phyloP scores from a whole-genome alignment of 2,797 vertebrate species.

The Harpagifer antarcticus region DNA sequence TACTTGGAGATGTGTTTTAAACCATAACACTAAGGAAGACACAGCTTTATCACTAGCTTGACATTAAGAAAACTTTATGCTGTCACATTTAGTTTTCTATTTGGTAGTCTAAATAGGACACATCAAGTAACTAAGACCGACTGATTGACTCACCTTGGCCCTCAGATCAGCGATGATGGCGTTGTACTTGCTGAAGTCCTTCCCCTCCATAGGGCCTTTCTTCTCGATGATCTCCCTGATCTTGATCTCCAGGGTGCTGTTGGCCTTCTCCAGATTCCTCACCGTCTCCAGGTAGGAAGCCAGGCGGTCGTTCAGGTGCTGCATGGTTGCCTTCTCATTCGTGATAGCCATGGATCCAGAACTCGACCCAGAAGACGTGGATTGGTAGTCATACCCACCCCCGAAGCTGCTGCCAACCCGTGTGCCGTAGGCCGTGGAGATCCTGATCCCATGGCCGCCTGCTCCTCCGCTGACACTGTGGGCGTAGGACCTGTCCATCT shows the following conservation, averaged over 20 bases:
- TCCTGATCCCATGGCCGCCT: conserved; percentile 82
- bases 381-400: conserved; percentile 39
- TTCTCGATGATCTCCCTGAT: conserved; percentile 88
- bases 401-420: conserved; percentile 37
- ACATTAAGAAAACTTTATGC: not conserved
- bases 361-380: not conserved
- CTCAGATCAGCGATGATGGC: conserved; percentile 85
- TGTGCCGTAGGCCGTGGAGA: conserved; percentile 78
- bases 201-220: conserved; percentile 82
- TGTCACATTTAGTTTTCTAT: not conserved
- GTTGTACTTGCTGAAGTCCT: conserved; percentile 85
- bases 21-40: not conserved
- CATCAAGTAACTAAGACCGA: not conserved
- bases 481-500: conserved; percentile 42
- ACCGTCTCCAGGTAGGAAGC: conserved; percentile 91
- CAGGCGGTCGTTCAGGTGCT: conserved; percentile 91
- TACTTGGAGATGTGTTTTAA: not conserved
- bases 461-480: conserved; percentile 88
- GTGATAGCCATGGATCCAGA: conserved; percentile 67
- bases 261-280: conserved; percentile 87
- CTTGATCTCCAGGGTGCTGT: conserved; percentile 86
- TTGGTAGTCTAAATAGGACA: not conserved
- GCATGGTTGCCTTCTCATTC: conserved; percentile 90
- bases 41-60: not conserved
- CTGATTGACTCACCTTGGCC: conserved; percentile 84